Base-by-base conservation (phyloP, 64 coral and sea anemone species). In the Trachythela sp. region DNA sequence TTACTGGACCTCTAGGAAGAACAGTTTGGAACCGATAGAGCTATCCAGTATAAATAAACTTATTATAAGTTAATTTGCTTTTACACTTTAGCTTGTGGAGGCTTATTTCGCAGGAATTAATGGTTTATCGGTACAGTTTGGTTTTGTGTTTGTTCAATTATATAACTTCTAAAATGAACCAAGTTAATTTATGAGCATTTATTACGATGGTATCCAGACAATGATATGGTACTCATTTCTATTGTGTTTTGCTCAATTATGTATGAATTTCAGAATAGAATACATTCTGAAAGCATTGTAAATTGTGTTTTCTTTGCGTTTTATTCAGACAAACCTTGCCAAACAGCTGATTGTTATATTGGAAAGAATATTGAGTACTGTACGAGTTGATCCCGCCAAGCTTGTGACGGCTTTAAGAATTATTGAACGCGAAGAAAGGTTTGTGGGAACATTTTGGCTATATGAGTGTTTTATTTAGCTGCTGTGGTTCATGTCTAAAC, bases 361-460 rank as follows among this genome's bases (percentile, higher is more conserved):
- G 83, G 90, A 92, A 11, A 84, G 89, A 27, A 90, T 99, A 14
- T 84, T 94, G 4, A 99, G 96, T 76, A 99, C 93, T 31, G 96
- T 99, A 5, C 94, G 93, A 4, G 94, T 93, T 85, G 96, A 99
- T 54, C 96, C 96, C 3, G 96, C 93, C 14, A 91, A 99, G 38
- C 87, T 99, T 14, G 96, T 99, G n/a, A 99, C 96, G 11, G 96
- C 93, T 7, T 48, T 99, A 2, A 94, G 96, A 60, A 99, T 99
- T 33, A 91, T 99, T 64, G 96, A 99, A 51, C 92, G 96, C 13
- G 96, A 99, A 48, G 89, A 94, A 43, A 94, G 96, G 96, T 99
- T 54, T 76, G 14, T 50, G 26, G 49, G 22, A 71, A 24, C 13
- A 10, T 26, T 11, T 1, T 27, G 54, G 30, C 40, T 86, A 87